phyloP scores from a whole-genome alignment of 1,140 invertebrate species.

The Leptestheria dahalacensis region DNA sequence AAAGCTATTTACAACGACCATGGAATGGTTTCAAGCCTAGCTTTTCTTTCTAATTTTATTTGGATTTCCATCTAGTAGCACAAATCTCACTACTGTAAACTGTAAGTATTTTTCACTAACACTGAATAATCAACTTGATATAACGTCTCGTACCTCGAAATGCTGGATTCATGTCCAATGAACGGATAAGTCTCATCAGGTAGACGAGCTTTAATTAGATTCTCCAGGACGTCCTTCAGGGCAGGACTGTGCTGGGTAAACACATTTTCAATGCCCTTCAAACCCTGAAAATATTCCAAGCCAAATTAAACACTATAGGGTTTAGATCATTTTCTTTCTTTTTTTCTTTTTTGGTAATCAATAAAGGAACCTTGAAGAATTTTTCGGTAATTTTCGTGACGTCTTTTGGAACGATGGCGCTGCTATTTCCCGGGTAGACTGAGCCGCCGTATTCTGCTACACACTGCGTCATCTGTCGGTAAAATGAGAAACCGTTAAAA shows the following conservation, averaged over 20 bases:
- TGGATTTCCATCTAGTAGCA: too few relatives aligned
- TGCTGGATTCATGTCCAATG: constrained; percentile 35
- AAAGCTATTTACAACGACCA: too few relatives aligned
- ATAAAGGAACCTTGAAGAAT: constrained; percentile 55
- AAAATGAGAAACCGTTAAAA: too few relatives aligned
- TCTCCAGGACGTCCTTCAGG: constrained; percentile 69
- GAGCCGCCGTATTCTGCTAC: constrained; percentile 66
- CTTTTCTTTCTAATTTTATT: too few relatives aligned
- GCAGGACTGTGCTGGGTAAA: constrained; percentile 89
- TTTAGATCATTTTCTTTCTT: neutral
- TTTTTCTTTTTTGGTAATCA: neutral
- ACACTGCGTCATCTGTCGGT: constrained; percentile 28
- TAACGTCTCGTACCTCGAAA: constrained; percentile 1
- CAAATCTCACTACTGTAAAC: neutral
- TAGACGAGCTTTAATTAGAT: constrained; percentile 72
- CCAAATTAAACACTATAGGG: constrained; percentile 8
- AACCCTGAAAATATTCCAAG: constrained; percentile 36
- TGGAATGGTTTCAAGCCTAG: too few relatives aligned
- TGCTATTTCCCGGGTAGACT: constrained; percentile 57
- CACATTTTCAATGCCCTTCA: constrained; percentile 91
- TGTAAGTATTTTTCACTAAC: neutral
- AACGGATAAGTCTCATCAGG: constrained; percentile 68
- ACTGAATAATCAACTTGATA: too few relatives aligned
- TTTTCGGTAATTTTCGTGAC: constrained; percentile 82
- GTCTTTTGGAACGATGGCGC: constrained; percentile 64